Percentiles rank a stretch among this genome's conserved stretches.
Conservation (phyloP, 1,140 invertebrate species). For the Drosophila parvula region DNA sequence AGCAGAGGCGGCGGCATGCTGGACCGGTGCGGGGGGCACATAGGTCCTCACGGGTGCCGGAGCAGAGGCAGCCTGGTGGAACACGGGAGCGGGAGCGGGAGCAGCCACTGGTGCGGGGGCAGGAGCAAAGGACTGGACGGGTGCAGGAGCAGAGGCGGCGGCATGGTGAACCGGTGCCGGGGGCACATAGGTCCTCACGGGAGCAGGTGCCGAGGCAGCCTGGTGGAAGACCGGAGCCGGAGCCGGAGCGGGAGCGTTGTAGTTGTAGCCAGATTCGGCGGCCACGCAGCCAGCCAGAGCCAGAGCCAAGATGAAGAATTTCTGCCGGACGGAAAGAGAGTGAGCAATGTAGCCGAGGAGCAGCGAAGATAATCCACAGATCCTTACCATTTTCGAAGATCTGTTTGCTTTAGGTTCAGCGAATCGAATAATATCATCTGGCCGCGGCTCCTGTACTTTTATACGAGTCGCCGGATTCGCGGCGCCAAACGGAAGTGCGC, state of each 20-base stretch:
- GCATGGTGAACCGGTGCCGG: conserved; percentile 25
- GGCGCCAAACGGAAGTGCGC: conserved; percentile 65
- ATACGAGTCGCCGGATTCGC: conserved; percentile 45
- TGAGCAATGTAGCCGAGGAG: neutral
- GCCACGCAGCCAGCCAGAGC: conserved; percentile 60
- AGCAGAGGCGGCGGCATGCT: conserved; percentile 43
- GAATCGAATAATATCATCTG: conserved; percentile 63
- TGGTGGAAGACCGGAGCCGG: conserved; percentile 41
- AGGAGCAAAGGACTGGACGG: conserved; percentile 33
- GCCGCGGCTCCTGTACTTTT: conserved; percentile 61
- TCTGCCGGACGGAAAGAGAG: conserved; percentile 29
- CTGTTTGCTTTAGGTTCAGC: conserved; percentile 53
- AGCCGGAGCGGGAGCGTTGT: conserved; percentile 55
- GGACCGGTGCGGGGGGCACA: conserved; percentile 20
- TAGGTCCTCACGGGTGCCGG: conserved; percentile 29
- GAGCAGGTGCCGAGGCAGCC: conserved; percentile 31
- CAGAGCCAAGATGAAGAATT: conserved; percentile 62
- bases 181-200: conserved; percentile 26
- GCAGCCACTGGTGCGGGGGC: conserved; percentile 20
- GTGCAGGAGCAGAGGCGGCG: conserved; percentile 51
- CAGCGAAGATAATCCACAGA: conserved; percentile 4
- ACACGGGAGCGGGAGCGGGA: conserved; percentile 22
- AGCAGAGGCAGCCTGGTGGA: conserved; percentile 21
- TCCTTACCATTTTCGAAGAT: conserved; percentile 67
- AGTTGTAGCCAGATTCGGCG: conserved; percentile 70